These are phyloP conservation scores for Calameuta idolon DNA, from an alignment of 2,888 invertebrate genomes.

Conservation along the genomic window DNA sequence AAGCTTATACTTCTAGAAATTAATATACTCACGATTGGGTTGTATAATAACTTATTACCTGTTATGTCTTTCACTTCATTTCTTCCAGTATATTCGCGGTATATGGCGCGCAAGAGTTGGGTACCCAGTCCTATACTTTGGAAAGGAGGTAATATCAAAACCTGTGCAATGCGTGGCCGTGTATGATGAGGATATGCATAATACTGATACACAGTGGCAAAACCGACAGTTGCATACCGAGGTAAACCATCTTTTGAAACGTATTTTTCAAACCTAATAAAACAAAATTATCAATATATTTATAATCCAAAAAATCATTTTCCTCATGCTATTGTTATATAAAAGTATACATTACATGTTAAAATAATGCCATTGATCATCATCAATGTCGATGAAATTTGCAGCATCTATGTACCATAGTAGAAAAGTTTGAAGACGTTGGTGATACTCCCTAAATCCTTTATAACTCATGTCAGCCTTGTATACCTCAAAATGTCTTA, in stretches of 20 bases:
- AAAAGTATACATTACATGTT: slow-evolving; percentile 73
- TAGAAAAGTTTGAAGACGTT: slow-evolving; percentile 89
- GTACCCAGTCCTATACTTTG: slow-evolving; percentile 88
- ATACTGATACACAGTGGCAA: slow-evolving; percentile 93
- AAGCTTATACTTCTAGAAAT: neutral
- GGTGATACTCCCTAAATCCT: slow-evolving; percentile 84
- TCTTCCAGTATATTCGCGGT: slow-evolving; percentile 70
- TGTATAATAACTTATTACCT: slow-evolving; percentile 67
- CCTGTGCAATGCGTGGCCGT: slow-evolving; percentile 92
- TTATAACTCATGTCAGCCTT: slow-evolving; percentile 77
- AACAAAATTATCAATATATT: slow-evolving; percentile 4
- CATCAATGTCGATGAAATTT: slow-evolving; percentile 91
- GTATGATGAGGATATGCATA: slow-evolving; percentile 91
- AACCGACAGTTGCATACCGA: slow-evolving; percentile 85
- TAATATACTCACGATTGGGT: neutral
- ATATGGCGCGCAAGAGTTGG: slow-evolving; percentile 76
- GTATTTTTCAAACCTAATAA: slow-evolving; percentile 78
- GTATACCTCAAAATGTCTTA: slow-evolving; percentile 81
- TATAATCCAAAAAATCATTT: neutral
- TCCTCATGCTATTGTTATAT: neutral
- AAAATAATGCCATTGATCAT: slow-evolving; percentile 92
- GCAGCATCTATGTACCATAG: slow-evolving; percentile 98
- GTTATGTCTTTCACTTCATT: slow-evolving; percentile 77
- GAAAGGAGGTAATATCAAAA: slow-evolving; percentile 92
- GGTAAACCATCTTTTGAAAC: slow-evolving; percentile 71